Base-by-base conservation (phyloP, 64 coral and sea anemone genomes). In the Montipora foliosa region DNA sequence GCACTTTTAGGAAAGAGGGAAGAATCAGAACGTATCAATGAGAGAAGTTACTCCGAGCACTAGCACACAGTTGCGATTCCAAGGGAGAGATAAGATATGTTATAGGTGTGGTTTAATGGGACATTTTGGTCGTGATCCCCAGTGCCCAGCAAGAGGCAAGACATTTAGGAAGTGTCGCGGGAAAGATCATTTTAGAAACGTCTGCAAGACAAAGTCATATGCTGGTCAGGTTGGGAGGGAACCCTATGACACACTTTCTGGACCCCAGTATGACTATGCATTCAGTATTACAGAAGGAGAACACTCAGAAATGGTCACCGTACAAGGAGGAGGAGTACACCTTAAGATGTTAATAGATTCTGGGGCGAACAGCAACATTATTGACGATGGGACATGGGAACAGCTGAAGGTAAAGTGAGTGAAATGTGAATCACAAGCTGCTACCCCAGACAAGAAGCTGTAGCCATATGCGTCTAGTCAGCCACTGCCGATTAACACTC, bases 111-210 rank as follows among this genome's bases (percentile, higher is more conserved):
- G 79, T 48, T 47, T 68, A 48, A 47, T 67, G n/a, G 88, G 53
- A 9, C 88, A 90, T 76, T 62, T 90, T 75, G 76, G 79, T 47
- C 55, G 80, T 60, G 81, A 96, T 66, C 29, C 76, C 76, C 76
- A 78, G 46, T 78, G 76, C 44, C 76, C 76, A 55, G 52, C 52
- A 55, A 55, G 10, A 10, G 52, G 52, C 52, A 55, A 55, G 10
- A 55, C 52, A 55, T 55, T 4, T 10, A 55, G 52, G 52, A 55
- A 55, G 10, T 55, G 52, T 55, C 72, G 72, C 20, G 72, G 4
- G 72, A 75, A 24, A 24, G 72, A 75, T 62, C 74, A 90, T 13
- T 77, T 89, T 76, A 73, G 53, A 77, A 44, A 75, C 5, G 72
- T 75, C 29, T 75, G 25, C 72, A 75, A 75, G 72, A 75, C 72